Base-by-base conservation (phyloP, 1,140 invertebrate genomes). In the Tetranychus urticae region DNA sequence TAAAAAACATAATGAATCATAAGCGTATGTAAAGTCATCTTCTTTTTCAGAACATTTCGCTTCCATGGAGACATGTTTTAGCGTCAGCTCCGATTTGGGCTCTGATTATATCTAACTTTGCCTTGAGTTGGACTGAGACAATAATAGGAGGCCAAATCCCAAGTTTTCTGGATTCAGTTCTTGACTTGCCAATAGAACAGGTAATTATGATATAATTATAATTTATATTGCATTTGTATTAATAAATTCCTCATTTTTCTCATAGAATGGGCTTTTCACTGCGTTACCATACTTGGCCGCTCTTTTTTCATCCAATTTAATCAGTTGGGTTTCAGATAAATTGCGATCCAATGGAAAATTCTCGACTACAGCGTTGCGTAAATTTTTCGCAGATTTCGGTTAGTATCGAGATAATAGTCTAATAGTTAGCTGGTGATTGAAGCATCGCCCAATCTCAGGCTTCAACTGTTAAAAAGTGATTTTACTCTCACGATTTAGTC, bases 121-220 rank as follows among this genome's bases (percentile, higher is more conserved):
- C 85, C 60, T 88, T 87, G 62, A 89, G 94, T 61, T 97, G 90
- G 76, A 85, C 88, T 1, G 93, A 90, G 74, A 94, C 94, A 74
- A 93, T 86, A 3, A 81, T 96, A 50, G 79, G 94, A 58, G 88
- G 89, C 70, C 86, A 91, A 69, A 76, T 97, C 60, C 92, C 92
- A 8, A 90, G 85, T 0, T 97, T 90, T 72, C 85, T 96, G 80
- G 85, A 88, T 68, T 80, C 84, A 68, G 86, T 94, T 58, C 75
- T 96, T 10, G 76, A 85, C 66, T 91, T 84, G 68, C 79, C 89
- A 68, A 86, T 94, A 64, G 84, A 89, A 72, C 75, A 82, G 72
- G 86, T 88, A 42, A 42, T 42, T 5, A 23, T 23, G 39, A 6
- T 42, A 6, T 42, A 42, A 42, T 42, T 42, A 42, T 5, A 42